phyloP scores from a whole-genome alignment of 2,797 vertebrate genomes.

The Parauchenoglanis punctatus region DNA sequence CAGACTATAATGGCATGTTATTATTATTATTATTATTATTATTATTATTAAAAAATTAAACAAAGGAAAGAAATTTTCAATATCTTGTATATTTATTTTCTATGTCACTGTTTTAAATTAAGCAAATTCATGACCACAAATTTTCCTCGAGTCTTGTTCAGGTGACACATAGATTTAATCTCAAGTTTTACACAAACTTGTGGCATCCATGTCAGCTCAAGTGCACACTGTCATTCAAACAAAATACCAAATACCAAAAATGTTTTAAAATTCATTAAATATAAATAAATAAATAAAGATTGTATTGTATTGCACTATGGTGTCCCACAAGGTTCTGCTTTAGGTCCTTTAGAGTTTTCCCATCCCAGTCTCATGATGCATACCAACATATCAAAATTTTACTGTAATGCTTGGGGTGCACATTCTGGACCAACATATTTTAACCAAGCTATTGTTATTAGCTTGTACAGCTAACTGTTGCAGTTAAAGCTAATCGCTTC shows the following conservation, averaged over 20 bases:
- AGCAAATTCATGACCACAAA: background rate
- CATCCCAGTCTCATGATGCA: too few species aligned
- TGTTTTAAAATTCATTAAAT: background rate
- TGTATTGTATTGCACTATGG: background rate
- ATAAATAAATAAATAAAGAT: background rate
- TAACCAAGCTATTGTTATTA: too few species aligned
- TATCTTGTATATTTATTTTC: background rate
- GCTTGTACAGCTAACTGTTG: too few species aligned
- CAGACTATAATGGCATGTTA: background rate
- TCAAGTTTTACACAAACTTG: background rate
- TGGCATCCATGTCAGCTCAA: background rate
- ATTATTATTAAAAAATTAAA: background rate
- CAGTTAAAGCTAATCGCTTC: too few species aligned
- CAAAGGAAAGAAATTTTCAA: background rate
- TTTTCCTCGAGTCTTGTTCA: background rate
- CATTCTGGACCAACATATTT: too few species aligned
- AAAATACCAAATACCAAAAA: background rate
- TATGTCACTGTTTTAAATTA: background rate
- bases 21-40: constrained; percentile 4
- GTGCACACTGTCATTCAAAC: background rate
- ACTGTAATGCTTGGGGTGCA: too few species aligned
- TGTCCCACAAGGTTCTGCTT: background rate
- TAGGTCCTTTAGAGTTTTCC: background rate
- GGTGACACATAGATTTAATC: background rate
- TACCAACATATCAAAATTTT: background rate